Evolutionary conservation across 2,888 invertebrate genomes (phyloP).

Genomic region (Unio delphinus): DNA sequence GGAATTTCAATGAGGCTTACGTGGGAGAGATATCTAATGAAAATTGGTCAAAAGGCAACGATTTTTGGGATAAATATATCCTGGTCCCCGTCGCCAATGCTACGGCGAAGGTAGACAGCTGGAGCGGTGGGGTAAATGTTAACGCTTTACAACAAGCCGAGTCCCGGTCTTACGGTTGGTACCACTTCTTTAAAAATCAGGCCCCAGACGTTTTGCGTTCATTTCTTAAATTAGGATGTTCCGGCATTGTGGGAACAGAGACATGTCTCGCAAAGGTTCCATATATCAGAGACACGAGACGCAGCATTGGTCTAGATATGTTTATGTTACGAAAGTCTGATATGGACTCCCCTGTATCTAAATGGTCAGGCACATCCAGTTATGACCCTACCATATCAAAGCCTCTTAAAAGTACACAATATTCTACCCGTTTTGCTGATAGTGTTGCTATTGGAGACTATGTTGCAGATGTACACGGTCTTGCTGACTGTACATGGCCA

Average conservation of each 20-base stretch:
- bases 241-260: conserved; percentile 9
- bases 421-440: conserved; percentile 18
- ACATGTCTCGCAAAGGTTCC: conserved; percentile 22
- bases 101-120: conserved; percentile 8
- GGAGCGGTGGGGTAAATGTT: conserved; percentile 23
- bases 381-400: not conserved
- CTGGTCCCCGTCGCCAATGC: conserved; percentile 13
- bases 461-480: conserved; percentile 20
- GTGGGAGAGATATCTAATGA: conserved; percentile 28
- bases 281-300: conserved; percentile 26
- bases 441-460: conserved; percentile 27
- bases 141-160: conserved; percentile 14
- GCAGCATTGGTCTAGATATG: conserved; percentile 23
- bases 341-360: not conserved
- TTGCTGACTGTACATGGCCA: conserved; percentile 16
- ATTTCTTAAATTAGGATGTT: conserved; percentile 10
- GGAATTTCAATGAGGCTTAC: conserved; percentile 6
- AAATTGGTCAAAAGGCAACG: conserved; percentile 31
- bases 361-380: not conserved
- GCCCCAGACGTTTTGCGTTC: conserved; percentile 3
- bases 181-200: conserved; percentile 13
- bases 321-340: conserved; percentile 20
- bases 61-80: conserved; percentile 16
- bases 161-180: conserved; percentile 20
- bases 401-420: not conserved